Base-by-base conservation (phyloP, 2,888 invertebrate genomes). In the Orthonevra nobilis region DNA sequence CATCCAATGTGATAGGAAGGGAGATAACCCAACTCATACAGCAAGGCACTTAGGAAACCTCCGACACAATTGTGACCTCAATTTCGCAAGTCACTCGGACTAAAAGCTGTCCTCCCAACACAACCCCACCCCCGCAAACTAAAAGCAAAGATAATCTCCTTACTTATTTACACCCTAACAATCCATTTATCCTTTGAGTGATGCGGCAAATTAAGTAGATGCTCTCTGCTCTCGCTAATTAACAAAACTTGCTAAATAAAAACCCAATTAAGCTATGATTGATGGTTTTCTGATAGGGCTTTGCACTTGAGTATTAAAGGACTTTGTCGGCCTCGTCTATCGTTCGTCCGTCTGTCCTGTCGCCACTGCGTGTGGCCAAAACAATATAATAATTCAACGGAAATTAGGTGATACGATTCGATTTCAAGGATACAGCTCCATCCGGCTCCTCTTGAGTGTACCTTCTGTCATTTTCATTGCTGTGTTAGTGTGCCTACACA, bases 361-460 rank as follows among this genome's bases (percentile, higher is more conserved):
- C 23, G 17, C 10, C 9, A 3, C 54, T 17, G 38, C 44, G 19
- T 38, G 77, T 46, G 54, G 52, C 23, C 52, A 46, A 52, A 72
- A 60, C 77, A 66, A 60, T 50, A 40, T 54, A 64, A 79, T 56
- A 73, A 56, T 56, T 61, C 42, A 34, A 42, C 66, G 66, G 68
- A 73, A 73, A 79, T 61, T 56, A 68, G 34, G 44, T 66, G 79
- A 68, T 61, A 44, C 42, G 40, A 68, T 44, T 54, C 60, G 73
- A 66, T 72, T 72, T 48, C 54, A 56, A 66, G 64, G 64, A 72
- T 36, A 52, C 34, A 19, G 9, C 52, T n/a, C 6, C 6, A 15
- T 36, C 3, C 5, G 38, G n/a, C n/a, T n/a, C n/a, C n/a, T n/a
- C n/a, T n/a, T 23, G 5, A 23, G 3, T 23, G 23, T 23, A n/a